Percentiles rank a stretch among this genome's conserved stretches.
Evolutionary conservation across 2,113 vertebrate genomes (phyloP).

Genomic region (Actenoides hombroni): DNA sequence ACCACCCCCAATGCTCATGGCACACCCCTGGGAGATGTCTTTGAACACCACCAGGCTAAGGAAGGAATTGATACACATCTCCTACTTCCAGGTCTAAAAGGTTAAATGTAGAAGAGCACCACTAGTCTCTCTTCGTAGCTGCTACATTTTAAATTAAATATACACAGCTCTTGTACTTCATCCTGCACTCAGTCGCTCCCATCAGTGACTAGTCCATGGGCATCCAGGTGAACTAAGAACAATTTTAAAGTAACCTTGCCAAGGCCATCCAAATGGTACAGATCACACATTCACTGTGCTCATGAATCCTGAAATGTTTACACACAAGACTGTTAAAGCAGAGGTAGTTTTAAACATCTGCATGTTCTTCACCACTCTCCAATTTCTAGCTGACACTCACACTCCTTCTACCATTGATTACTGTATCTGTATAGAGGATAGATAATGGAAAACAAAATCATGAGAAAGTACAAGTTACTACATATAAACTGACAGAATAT

Average conservation of each 20-base stretch:
- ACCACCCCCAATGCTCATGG: neutral
- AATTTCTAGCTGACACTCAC: neutral
- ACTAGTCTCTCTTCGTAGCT: neutral
- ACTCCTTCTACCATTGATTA: neutral
- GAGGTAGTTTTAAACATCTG: neutral
- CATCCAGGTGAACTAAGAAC: neutral
- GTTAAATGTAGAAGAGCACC: neutral
- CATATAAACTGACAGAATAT: neutral
- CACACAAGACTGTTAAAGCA: neutral
- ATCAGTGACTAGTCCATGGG: neutral
- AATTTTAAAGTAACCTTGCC: neutral
- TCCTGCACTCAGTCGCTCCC: neutral
- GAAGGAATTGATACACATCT: neutral
- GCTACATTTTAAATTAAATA: neutral
- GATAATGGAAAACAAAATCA: neutral
- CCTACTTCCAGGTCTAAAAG: neutral
- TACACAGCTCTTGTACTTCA: neutral
- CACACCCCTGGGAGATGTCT: neutral
- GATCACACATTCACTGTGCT: neutral
- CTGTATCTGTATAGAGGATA: neutral
- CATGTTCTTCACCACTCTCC: neutral
- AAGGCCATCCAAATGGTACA: neutral
- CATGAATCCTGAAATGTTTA: neutral
- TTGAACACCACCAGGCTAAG: neutral
- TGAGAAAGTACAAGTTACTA: neutral